These are phyloP conservation scores for Arvicola amphibius DNA, from an alignment of 2,797 vertebrate genomes.

Conservation along the genomic window DNA sequence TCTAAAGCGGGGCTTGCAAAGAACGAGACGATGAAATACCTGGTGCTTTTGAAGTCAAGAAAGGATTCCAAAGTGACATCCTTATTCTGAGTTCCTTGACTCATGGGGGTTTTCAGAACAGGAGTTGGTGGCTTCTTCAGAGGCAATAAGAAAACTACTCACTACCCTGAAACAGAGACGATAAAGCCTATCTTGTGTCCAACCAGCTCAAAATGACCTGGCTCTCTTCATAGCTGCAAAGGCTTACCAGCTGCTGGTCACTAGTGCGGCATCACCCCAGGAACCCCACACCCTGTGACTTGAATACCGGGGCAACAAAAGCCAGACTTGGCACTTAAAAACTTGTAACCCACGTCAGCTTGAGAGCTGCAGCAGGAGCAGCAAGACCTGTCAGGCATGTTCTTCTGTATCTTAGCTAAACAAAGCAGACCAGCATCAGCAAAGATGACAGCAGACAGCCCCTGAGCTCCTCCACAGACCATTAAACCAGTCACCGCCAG, in stretches of 20 bases:
- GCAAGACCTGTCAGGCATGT: neutral
- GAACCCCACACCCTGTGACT: neutral
- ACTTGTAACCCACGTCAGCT: neutral
- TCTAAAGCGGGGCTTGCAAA: neutral
- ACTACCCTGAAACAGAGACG: constrained; percentile 7
- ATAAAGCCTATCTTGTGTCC: constrained; percentile 36
- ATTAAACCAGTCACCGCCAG: constrained; percentile 25
- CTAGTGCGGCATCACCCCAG: neutral
- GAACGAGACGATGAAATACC: neutral
- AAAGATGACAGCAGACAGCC: neutral
- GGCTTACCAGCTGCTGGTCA: neutral
- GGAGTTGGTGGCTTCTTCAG: neutral
- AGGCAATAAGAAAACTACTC: neutral
- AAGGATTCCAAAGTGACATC: neutral
- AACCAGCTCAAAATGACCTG: constrained; percentile 42
- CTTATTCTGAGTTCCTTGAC: neutral
- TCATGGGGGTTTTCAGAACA: neutral
- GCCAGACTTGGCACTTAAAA: neutral
- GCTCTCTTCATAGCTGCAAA: constrained; percentile 48
- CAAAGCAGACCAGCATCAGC: neutral
- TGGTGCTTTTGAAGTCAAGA: neutral
- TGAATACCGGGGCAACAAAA: neutral
- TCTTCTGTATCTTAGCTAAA: constrained; percentile 53
- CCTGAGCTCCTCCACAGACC: constrained; percentile 7
- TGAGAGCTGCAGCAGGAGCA: neutral